Conservation (phyloP, 2,113 vertebrate species). For the Takifugu flavidus region DNA sequence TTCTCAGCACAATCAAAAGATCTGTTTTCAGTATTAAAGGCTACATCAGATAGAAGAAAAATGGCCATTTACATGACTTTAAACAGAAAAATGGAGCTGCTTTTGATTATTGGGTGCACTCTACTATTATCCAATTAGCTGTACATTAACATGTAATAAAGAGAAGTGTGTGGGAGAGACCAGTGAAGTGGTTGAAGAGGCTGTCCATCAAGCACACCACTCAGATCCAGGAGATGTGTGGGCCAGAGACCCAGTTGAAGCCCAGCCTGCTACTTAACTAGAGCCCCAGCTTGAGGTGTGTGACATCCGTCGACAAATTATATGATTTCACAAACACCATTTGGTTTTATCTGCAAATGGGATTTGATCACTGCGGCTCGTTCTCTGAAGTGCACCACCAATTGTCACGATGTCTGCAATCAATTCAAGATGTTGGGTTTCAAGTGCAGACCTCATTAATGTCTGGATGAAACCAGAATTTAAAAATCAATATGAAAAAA, state of each 20-base stretch:
- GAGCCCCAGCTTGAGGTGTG: too few species aligned
- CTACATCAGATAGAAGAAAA: too few species aligned
- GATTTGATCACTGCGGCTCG: background rate
- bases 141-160: slow-evolving; percentile 8
- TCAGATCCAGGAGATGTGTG: slow-evolving; percentile 6
- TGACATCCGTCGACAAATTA: too few species aligned
- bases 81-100: background rate
- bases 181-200: background rate
- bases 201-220: slow-evolving; percentile 17
- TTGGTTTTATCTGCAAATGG: background rate
- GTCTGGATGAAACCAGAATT: too few species aligned
- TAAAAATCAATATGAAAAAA: too few species aligned
- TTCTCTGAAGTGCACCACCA: background rate
- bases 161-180: slow-evolving; percentile 12
- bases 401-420: background rate
- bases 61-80: background rate
- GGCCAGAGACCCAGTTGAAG: background rate
- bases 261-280: too few species aligned
- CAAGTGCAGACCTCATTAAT: too few species aligned
- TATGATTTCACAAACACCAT: background rate
- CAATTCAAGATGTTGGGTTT: too few species aligned
- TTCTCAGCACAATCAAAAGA: too few species aligned
- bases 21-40: too few species aligned
- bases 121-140: slow-evolving; percentile 22
- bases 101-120: slow-evolving; percentile 4